Base-by-base conservation (phyloP, 2,888 invertebrate genomes). In the Abscondita cerata region DNA sequence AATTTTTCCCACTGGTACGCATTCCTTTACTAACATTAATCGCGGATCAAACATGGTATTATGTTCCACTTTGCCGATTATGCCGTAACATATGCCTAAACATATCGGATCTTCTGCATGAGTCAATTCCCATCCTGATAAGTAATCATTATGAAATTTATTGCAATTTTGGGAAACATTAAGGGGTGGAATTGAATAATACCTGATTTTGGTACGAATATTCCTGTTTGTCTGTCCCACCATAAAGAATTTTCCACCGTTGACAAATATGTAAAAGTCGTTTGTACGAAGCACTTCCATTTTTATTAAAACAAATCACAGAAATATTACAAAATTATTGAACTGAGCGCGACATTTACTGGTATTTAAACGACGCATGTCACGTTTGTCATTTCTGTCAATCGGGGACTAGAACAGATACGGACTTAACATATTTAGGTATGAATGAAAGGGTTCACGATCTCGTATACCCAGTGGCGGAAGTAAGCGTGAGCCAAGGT, bases 201-300 rank as follows among this genome's bases (percentile, higher is more conserved):
- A 93, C 94, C 92, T 83, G 89, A 87, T 84, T 91, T 92, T 19
- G 94, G 89, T 68, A 89, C 87, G 78, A 95, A 89, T 76, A 90
- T 87, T 56, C 95, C 95, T 59, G 91, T 91, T 73, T 85, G 82
- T 74, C 95, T 87, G 82, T 93, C 90, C 88, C 95, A 95, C 96
- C 96, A 96, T 63, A 97, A 84, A 76, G 94, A 94, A 76, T 91
- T 87, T 77, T 93, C 91, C 33, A 71, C 92, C 92, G 80, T 92
- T 91, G 59, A 93, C 90, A 78, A 96, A 91, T 78, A 97, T 95
- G 80, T 93, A 96, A 83, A 90, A 93, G 67, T 90, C 88, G 76
- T 92, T 92, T 48, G 95, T 95, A 76, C 92, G 89, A 83, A 95
- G 95, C 70, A 96, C 85, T 85, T 97, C 96, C 95, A 96, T 96